A percentile compares a stretch with the other conserved stretches of the same genome.
Conservation (phyloP, 2,113 vertebrate species). For the Talpa occidentalis region DNA sequence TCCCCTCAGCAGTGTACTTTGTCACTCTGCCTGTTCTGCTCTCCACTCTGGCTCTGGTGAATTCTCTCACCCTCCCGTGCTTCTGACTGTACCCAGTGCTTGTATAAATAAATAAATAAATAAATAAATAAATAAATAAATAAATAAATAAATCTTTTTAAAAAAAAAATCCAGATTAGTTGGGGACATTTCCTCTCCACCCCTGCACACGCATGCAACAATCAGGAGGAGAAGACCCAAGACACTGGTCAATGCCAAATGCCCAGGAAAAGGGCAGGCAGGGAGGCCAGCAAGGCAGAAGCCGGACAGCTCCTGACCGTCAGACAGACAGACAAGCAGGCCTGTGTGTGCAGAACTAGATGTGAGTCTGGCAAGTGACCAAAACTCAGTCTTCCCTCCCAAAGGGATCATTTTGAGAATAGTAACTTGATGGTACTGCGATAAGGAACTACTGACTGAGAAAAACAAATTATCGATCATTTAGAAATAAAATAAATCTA, state of each 20-base stretch:
- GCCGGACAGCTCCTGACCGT: not conserved
- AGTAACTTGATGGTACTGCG: conserved; percentile 37
- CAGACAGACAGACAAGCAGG: not conserved
- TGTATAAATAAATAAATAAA: no score
- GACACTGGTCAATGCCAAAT: not conserved
- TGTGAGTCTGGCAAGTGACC: not conserved
- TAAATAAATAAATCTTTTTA: no score
- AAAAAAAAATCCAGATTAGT: not conserved
- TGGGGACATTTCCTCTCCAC: not conserved
- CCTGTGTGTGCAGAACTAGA: not conserved
- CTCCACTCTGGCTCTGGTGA: no score
- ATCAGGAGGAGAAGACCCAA: not conserved
- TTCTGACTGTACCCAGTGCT: no score
- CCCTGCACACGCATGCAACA: not conserved
- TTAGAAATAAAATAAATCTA: not conserved
- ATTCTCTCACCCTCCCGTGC: no score
- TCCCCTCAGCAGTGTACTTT: no score
- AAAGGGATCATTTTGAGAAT: conserved; percentile 24
- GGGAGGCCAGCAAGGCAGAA: not conserved
- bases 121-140: no score
- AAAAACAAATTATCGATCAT: not conserved
- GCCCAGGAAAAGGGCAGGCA: not conserved
- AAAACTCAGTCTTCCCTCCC: not conserved
- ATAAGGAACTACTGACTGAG: not conserved
- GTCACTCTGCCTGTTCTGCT: no score